phyloP scores from a whole-genome alignment of 2,113 vertebrate species.

The Scomber scombrus region DNA sequence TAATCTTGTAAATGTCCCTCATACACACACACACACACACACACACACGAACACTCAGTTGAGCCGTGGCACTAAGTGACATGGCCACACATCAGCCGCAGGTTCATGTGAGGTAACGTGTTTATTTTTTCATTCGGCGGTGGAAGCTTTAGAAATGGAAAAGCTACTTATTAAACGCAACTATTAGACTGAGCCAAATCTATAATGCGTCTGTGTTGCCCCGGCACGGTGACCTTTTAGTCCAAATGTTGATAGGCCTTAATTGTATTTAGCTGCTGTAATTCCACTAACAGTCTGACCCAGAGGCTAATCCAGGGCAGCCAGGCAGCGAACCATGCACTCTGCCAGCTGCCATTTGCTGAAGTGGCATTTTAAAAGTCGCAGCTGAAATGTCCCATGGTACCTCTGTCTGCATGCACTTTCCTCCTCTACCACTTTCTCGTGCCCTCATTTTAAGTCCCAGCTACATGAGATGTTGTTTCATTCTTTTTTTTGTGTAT shows the following conservation, averaged over 20 bases:
- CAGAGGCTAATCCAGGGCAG: conserved; percentile 71
- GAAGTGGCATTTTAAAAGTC: conserved; percentile 73
- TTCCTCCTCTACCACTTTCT: conserved; percentile 21
- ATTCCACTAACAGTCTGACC: conserved; percentile 76
- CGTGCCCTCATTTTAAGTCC: conserved; percentile 41
- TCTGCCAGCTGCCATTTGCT: conserved; percentile 70
- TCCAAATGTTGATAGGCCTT: conserved; percentile 75
- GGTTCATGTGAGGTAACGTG: not conserved
- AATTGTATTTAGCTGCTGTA: conserved; percentile 81
- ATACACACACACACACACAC: not conserved
- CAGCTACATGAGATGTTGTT: conserved; percentile 23
- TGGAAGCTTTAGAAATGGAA: conserved; percentile 48
- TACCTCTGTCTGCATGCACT: conserved; percentile 45
- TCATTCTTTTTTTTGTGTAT: too few species aligned
- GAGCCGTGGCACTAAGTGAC: not conserved
- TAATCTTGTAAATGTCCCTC: not conserved
- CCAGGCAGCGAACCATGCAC: conserved; percentile 62
- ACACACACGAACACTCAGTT: not conserved
- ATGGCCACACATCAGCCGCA: not conserved
- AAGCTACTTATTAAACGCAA: conserved; percentile 62
- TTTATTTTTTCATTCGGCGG: conserved; percentile 24
- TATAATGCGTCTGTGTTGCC: conserved; percentile 49
- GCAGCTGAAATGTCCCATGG: conserved; percentile 72
- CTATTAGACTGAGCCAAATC: conserved; percentile 54
- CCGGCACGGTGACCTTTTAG: conserved; percentile 67